These are phyloP conservation scores for Fratercula arctica DNA, from an alignment of 2,797 vertebrate species.

Conservation along the genomic window DNA sequence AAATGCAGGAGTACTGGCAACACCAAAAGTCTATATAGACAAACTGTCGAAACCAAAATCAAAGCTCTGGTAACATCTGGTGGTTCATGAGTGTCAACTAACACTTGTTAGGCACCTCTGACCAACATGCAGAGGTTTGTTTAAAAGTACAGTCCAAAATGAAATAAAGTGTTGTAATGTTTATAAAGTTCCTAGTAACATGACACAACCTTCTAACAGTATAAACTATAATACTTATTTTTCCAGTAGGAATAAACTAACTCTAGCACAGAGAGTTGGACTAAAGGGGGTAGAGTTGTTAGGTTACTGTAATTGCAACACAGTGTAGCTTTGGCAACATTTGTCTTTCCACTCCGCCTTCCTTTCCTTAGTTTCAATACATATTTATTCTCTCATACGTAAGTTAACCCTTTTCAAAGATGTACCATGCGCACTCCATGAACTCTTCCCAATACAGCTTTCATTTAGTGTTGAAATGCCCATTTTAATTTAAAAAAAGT, in stretches of 20 bases:
- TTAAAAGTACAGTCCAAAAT: not conserved
- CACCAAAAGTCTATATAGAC: not conserved
- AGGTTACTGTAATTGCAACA: not conserved
- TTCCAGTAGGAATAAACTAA: not conserved
- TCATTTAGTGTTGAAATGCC: not conserved
- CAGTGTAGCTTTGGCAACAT: not conserved
- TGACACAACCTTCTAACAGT: not conserved
- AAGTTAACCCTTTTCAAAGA: not conserved
- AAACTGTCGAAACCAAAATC: not conserved
- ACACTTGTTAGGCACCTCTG: not conserved
- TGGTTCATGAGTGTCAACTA: not conserved
- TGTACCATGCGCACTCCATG: not conserved
- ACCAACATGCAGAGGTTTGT: not conserved
- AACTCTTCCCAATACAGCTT: not conserved
- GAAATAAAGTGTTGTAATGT: not conserved
- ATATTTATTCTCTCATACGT: not conserved
- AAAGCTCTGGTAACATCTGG: not conserved
- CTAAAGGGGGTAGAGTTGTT: not conserved
- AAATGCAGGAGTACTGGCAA: not conserved
- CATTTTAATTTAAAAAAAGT: not conserved
- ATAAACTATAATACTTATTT: not conserved
- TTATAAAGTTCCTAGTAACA: not conserved
- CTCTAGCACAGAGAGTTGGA: not conserved
- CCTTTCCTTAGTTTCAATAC: not conserved
- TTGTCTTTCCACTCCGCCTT: not conserved